phyloP scores from a whole-genome alignment of 2,113 vertebrate species.

The Hyaena hyaena region DNA sequence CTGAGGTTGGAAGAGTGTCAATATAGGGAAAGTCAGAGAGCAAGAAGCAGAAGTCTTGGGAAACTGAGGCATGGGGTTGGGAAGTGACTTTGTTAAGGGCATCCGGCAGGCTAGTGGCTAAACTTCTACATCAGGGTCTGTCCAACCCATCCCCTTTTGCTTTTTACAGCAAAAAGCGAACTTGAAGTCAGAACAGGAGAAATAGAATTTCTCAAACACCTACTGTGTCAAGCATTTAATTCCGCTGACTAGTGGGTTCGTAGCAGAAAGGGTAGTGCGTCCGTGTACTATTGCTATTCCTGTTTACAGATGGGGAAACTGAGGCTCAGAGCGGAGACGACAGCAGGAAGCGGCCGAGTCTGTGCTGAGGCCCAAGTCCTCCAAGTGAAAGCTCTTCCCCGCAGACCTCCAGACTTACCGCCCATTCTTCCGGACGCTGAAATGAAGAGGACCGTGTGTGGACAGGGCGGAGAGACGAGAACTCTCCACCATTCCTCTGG shows the following conservation, averaged over 20 bases:
- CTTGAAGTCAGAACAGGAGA: not conserved
- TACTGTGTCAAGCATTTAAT: not conserved
- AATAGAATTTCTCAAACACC: not conserved
- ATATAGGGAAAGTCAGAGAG: fast-evolving
- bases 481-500: conserved; percentile 27
- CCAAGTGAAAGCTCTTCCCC: not conserved
- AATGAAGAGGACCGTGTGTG: not conserved
- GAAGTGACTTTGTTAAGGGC: not conserved
- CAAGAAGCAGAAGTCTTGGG: not conserved
- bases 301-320: not conserved
- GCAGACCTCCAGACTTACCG: not conserved
- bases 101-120: not conserved
- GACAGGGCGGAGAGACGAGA: not conserved
- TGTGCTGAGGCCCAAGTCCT: not conserved
- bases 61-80: not conserved
- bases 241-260: not conserved
- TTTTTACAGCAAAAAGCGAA: not conserved
- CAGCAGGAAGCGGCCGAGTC: not conserved
- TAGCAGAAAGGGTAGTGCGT: not conserved
- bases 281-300: too few relatives aligned
- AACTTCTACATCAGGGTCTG: not conserved
- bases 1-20: not conserved
- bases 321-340: not conserved
- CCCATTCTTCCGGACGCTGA: not conserved
- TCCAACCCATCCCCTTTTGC: too few relatives aligned